A percentile compares a stretch with the other conserved stretches of the same genome.
These are phyloP conservation scores for Pantherophis alleghaniensis DNA, from an alignment of 2,797 vertebrate genomes.

Conservation along the genomic window DNA sequence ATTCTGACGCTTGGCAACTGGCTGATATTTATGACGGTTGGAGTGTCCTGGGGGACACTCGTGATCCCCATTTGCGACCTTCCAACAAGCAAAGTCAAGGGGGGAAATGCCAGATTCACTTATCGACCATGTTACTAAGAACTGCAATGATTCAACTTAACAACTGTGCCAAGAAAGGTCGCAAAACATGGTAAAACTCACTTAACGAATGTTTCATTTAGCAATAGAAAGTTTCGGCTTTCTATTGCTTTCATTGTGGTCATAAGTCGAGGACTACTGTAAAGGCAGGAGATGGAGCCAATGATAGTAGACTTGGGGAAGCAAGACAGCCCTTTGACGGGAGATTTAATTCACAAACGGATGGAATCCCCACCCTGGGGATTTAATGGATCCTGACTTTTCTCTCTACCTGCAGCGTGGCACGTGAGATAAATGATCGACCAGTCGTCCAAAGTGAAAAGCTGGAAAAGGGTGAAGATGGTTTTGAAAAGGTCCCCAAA, in stretches of 20 bases:
- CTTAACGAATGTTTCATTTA: background rate
- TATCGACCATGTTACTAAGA: background rate
- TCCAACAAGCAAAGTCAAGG: background rate
- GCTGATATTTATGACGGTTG: background rate
- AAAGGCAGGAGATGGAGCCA: background rate
- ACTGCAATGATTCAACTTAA: background rate
- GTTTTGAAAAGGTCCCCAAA: constrained; percentile 64
- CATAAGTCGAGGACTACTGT: background rate
- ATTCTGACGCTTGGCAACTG: background rate
- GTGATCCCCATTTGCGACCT: background rate
- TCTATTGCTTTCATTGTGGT: background rate
- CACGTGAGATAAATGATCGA: constrained; percentile 64
- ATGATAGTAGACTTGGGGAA: background rate
- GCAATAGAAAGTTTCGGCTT: background rate
- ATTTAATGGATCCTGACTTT: no score
- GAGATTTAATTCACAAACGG: background rate
- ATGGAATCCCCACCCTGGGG: background rate
- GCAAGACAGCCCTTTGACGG: background rate
- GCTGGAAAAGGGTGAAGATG: constrained; percentile 67
- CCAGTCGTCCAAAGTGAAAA: constrained; percentile 72
- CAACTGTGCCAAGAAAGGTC: background rate
- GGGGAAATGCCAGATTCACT: background rate
- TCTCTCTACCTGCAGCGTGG: constrained; percentile 40
- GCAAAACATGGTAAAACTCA: background rate
- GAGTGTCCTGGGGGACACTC: background rate